These are phyloP conservation scores for Simalia tracyae DNA, from an alignment of 2,797 vertebrate species.

Conservation along the genomic window DNA sequence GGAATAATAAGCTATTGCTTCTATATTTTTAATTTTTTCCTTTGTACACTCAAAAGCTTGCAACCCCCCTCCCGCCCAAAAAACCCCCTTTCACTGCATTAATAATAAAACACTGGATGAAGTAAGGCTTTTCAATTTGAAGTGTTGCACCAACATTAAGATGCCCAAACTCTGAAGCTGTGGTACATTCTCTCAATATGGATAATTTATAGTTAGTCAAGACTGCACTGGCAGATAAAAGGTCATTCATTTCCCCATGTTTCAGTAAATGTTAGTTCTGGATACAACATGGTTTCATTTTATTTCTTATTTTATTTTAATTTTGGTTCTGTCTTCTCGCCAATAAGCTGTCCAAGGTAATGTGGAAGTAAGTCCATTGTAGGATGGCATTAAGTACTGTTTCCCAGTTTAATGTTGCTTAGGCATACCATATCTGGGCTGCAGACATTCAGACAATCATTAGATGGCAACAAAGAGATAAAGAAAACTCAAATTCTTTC, in stretches of 20 bases:
- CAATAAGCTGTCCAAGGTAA: not conserved
- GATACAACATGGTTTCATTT: conserved; percentile 35
- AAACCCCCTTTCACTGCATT: conserved; percentile 53
- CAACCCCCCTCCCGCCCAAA: not conserved
- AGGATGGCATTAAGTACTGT: not conserved
- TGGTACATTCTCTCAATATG: conserved; percentile 54
- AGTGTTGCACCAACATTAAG: conserved; percentile 53
- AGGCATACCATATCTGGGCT: not conserved
- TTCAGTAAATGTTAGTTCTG: conserved; percentile 53
- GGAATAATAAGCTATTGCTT: not conserved
- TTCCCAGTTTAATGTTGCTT: not conserved
- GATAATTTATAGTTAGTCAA: conserved; percentile 64
- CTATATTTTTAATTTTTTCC: not conserved
- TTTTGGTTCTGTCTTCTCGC: not conserved
- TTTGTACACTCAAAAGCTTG: not conserved
- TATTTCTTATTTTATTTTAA: conserved; percentile 47
- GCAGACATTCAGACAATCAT: not conserved
- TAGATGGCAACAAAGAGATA: not conserved
- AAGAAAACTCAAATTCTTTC: not conserved
- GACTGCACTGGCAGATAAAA: conserved; percentile 55
- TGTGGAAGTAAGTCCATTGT: not conserved
- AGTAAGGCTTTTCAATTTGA: conserved; percentile 65
- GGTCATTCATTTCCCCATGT: conserved; percentile 55
- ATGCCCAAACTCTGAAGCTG: conserved; percentile 62
- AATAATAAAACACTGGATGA: conserved; percentile 71